Conservation (phyloP, 2,888 invertebrate genomes). For the Zygothrica quintamaculata region DNA sequence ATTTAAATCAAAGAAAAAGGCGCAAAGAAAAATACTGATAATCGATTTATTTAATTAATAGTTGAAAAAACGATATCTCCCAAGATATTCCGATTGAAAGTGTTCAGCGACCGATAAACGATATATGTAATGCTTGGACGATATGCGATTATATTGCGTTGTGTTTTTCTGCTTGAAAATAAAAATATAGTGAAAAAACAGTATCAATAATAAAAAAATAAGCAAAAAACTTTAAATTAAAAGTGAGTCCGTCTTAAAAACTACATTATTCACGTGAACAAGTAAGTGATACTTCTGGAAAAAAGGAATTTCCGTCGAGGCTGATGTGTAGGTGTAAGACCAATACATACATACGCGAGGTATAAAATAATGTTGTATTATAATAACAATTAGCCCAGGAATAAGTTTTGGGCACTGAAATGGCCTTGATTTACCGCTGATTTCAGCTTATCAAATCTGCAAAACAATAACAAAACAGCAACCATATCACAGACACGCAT, state of each 20-base stretch:
- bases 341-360: conserved; percentile 30
- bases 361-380: conserved; percentile 25
- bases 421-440: conserved; percentile 36
- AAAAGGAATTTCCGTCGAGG: conserved; percentile 41
- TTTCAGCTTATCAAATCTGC: conserved; percentile 52
- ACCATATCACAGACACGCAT: conserved; percentile 40
- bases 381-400: conserved; percentile 24
- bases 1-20: not conserved
- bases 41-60: not conserved
- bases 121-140: conserved; percentile 36
- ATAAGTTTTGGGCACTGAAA: conserved; percentile 17
- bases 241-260: conserved; percentile 3
- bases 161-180: conserved; percentile 55
- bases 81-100: conserved; percentile 22
- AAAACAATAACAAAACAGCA: conserved; percentile 59
- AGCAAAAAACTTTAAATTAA: conserved; percentile 11
- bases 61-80: conserved; percentile 1
- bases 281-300: conserved; percentile 27
- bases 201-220: conserved; percentile 28
- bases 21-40: conserved; percentile 9
- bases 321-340: conserved; percentile 52
- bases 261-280: conserved; percentile 9
- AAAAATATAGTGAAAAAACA: conserved; percentile 34
- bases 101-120: conserved; percentile 6
- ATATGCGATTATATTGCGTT: conserved; percentile 59